Base-by-base conservation (phyloP, 2,797 vertebrate species). In the Jordanella pulchra region DNA sequence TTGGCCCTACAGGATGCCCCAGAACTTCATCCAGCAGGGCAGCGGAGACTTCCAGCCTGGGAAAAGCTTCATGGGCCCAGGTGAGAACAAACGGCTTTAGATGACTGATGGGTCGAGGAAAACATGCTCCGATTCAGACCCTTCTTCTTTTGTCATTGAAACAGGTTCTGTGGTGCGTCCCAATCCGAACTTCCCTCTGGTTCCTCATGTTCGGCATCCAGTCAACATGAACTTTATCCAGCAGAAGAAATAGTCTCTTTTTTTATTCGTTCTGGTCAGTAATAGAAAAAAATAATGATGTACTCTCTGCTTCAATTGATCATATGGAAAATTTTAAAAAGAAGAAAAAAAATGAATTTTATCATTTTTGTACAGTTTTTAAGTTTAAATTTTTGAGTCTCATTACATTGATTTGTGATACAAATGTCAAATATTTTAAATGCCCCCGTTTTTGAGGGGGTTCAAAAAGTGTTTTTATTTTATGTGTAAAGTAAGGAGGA, bases 301-400 rank as follows among this genome's bases (percentile, higher is more conserved):
- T 83, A 93, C 94, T 95, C 93, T 96, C 86, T 87, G 73, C 89
- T 87, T 91, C 87, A 93, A 94, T 90, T 94, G 94, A 94, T 96
- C 95, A 94, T 92, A 87, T 94, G 93, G 56, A 65, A 92, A 94
- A 96, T 98, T 97, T 97, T 96, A 30, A 63, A 23, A 15, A 63
- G 23, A 42, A 18, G 10, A 58, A 13, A 25, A 39, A 92, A 93
- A 93, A 91, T 77, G 87, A 89, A 95, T 94, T 99, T 96, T 98
- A 97, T 96, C 94, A 96, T 97, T 97, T 98, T 97, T 99, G 97
- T 99, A 99, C 94, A 98, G 96, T 97, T 98, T 98, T 96, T 97
- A 97, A 94, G 81, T 92, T 92, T 84, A 86, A 73, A 67, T 88
- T 87, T 90, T 74, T 88, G 88, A 83, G 88, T 95, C 85, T 96